These are phyloP conservation scores for Petrolisthes manimaculis DNA, from an alignment of 2,888 invertebrate genomes.

Conservation along the genomic window DNA sequence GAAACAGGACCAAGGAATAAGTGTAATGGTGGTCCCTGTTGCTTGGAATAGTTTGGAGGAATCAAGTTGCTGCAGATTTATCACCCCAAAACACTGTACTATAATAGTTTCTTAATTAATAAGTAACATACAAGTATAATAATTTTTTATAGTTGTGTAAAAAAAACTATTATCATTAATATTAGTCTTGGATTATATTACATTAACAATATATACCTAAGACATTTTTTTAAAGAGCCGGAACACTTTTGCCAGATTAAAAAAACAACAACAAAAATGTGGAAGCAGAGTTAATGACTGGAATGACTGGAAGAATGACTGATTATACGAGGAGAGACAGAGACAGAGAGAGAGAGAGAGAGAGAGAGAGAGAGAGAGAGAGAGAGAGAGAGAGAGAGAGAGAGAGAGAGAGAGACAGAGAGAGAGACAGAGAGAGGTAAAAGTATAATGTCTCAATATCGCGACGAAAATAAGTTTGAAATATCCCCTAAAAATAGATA, in stretches of 20 bases:
- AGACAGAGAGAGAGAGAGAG: neutral
- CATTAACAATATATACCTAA: too few relatives aligned
- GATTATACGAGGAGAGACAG: neutral
- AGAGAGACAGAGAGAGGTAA: neutral
- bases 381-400: conserved; percentile 3
- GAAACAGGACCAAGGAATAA: too few relatives aligned
- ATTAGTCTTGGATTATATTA: too few relatives aligned
- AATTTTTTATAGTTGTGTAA: too few relatives aligned
- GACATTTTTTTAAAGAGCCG: too few relatives aligned
- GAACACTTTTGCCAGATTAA: neutral
- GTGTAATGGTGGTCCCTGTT: too few relatives aligned
- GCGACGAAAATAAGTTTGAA: neutral
- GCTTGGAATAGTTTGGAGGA: too few relatives aligned
- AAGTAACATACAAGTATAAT: too few relatives aligned
- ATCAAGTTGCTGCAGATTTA: too few relatives aligned
- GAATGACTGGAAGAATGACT: neutral
- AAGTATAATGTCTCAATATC: neutral
- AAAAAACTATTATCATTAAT: too few relatives aligned
- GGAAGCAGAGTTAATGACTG: neutral
- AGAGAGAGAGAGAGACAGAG: neutral
- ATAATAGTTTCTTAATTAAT: too few relatives aligned
- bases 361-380: neutral
- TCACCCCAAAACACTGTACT: too few relatives aligned
- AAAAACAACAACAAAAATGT: neutral
- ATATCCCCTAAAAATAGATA: neutral